Conservation (phyloP, 1,140 invertebrate species). For the Procambarus virginalis region DNA sequence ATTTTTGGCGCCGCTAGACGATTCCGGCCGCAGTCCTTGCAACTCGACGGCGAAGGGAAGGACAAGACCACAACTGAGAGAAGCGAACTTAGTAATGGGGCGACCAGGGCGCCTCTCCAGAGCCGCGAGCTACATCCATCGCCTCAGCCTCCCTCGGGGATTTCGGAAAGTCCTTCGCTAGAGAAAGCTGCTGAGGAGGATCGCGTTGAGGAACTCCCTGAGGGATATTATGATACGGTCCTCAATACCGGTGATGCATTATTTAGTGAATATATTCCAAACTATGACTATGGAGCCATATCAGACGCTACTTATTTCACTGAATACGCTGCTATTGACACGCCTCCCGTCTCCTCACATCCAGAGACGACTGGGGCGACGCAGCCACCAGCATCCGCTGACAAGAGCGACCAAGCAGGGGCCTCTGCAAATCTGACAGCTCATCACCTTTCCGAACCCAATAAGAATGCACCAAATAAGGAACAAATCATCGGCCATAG, state of each 20-base stretch:
- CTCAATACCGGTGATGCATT: not conserved
- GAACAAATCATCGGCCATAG: not conserved
- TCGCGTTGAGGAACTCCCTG: not conserved
- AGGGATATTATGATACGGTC: conserved; percentile 25
- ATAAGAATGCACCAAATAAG: not conserved
- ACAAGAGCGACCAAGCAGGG: not conserved
- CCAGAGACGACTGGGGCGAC: not conserved
- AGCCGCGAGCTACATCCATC: not conserved
- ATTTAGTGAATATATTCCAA: conserved; percentile 24
- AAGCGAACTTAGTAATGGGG: not conserved
- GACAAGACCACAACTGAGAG: not conserved
- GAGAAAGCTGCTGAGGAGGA: not conserved
- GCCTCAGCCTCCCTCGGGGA: not conserved
- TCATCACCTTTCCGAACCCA: not conserved
- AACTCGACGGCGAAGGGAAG: not conserved
- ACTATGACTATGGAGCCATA: conserved; percentile 23
- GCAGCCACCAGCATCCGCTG: no score
- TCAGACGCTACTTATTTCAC: conserved; percentile 21
- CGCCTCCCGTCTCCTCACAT: not conserved
- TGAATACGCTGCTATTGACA: conserved; percentile 29
- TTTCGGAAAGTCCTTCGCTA: not conserved
- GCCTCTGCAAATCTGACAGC: not conserved
- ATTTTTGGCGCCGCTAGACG: conserved; percentile 49
- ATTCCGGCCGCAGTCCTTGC: conserved; percentile 37
- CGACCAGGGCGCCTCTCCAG: not conserved